phyloP scores from a whole-genome alignment of 2,113 vertebrate species.

The Amphilophus citrinellus region DNA sequence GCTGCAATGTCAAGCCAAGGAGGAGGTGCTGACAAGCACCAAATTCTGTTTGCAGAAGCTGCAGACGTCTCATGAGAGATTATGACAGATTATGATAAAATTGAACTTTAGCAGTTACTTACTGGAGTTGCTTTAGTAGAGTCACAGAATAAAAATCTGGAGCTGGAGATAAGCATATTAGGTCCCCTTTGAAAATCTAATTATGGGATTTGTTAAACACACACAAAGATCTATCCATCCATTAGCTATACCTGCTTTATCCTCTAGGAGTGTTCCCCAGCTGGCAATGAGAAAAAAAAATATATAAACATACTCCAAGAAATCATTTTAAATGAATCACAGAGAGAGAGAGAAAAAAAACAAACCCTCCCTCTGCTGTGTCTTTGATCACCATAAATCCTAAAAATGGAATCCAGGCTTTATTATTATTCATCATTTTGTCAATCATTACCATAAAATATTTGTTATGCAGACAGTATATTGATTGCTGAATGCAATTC shows the following conservation, averaged over 20 bases:
- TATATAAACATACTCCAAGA: not conserved
- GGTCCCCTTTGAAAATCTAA: conserved; percentile 22
- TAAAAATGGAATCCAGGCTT: not conserved
- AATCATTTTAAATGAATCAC: conserved; percentile 20
- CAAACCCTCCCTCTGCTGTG: not conserved
- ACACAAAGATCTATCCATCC: not conserved
- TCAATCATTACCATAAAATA: conserved; percentile 1
- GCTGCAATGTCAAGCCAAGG: not conserved
- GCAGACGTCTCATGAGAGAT: not conserved
- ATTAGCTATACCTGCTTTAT: conserved; percentile 15
- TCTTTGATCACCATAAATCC: conserved; percentile 13
- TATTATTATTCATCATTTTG: conserved; percentile 13
- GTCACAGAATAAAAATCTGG: conserved; percentile 9
- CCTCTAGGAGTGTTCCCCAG: not conserved
- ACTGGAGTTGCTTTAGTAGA: not conserved
- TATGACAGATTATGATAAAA: conserved; percentile 13
- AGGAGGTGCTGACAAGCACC: not conserved
- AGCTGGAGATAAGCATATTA: not conserved
- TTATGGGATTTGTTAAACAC: conserved; percentile 34
- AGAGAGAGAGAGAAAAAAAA: not conserved
- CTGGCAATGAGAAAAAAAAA: not conserved
- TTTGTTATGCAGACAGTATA: not conserved
- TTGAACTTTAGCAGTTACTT: conserved; percentile 14
- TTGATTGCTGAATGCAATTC: conserved; percentile 2
- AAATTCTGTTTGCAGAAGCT: conserved; percentile 5